A percentile compares a stretch with the other conserved stretches of the same genome.
Conservation (phyloP, 2,113 vertebrate genomes). For the Actinemys pallida region DNA sequence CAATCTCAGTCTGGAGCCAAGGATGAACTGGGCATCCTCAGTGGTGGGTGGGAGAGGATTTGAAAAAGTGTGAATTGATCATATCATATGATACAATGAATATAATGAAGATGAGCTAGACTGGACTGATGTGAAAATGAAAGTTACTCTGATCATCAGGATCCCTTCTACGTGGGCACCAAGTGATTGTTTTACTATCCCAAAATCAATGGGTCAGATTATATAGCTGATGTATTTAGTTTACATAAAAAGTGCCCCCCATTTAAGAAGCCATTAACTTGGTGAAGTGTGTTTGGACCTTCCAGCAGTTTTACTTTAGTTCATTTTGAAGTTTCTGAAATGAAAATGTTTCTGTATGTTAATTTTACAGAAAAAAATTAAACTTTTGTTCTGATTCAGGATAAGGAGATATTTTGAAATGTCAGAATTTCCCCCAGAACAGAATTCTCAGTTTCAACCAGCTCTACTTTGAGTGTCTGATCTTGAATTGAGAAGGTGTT, state of each 20-base stretch:
- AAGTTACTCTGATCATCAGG: background rate
- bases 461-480: background rate
- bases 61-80: background rate
- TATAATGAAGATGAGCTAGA: background rate
- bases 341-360: background rate
- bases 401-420: background rate
- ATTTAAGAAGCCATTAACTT: background rate
- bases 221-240: background rate
- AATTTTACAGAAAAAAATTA: background rate
- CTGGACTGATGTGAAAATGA: background rate
- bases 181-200: background rate
- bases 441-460: background rate
- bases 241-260: background rate
- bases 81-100: background rate
- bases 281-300: background rate
- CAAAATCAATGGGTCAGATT: background rate
- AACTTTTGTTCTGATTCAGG: background rate
- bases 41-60: background rate
- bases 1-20: background rate
- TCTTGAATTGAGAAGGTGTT: background rate
- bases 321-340: background rate
- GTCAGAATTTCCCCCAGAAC: background rate
- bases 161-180: background rate
- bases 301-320: background rate
- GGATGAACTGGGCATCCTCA: background rate